Percentiles rank a stretch among this genome's conserved stretches.
Evolutionary conservation across 1,140 invertebrate genomes (phyloP).

Genomic region (Acromyrmex heyeri): DNA sequence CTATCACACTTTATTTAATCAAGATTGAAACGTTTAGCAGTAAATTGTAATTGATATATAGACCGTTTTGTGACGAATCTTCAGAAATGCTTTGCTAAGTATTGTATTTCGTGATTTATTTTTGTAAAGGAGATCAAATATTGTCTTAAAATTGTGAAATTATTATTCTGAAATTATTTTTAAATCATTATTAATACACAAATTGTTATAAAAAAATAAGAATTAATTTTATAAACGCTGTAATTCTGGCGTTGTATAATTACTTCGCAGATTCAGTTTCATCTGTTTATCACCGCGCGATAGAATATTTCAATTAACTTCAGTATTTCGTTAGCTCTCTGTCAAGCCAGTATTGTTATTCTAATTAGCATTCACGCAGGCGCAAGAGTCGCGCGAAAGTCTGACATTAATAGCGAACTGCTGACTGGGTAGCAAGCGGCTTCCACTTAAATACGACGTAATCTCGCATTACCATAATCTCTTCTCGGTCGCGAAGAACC

Average conservation of each 20-base stretch:
- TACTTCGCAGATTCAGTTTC: neutral
- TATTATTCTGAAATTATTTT: too few relatives aligned
- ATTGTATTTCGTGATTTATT: neutral
- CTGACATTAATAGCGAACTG: conserved; percentile 55
- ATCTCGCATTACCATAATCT: conserved; percentile 73
- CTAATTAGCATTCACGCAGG: conserved; percentile 53
- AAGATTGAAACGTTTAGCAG: neutral
- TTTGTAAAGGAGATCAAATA: neutral
- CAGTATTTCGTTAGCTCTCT: conserved; percentile 41
- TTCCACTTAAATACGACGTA: conserved; percentile 65
- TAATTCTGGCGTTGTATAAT: conserved; percentile 28
- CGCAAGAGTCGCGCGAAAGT: conserved; percentile 43
- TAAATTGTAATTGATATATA: conserved; percentile 14
- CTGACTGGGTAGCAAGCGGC: conserved; percentile 46
- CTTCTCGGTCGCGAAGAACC: conserved; percentile 52
- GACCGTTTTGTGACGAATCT: neutral
- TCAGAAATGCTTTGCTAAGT: neutral
- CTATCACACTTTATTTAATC: neutral
- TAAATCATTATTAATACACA: neutral
- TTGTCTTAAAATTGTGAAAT: too few relatives aligned
- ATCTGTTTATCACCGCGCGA: conserved; percentile 15
- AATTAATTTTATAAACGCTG: neutral
- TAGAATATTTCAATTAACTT: conserved; percentile 57
- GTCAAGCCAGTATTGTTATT: conserved; percentile 55
- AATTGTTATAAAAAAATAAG: conserved; percentile 9